These are phyloP conservation scores for Collichthys lucidus DNA, from an alignment of 2,113 vertebrate species.

Conservation along the genomic window DNA sequence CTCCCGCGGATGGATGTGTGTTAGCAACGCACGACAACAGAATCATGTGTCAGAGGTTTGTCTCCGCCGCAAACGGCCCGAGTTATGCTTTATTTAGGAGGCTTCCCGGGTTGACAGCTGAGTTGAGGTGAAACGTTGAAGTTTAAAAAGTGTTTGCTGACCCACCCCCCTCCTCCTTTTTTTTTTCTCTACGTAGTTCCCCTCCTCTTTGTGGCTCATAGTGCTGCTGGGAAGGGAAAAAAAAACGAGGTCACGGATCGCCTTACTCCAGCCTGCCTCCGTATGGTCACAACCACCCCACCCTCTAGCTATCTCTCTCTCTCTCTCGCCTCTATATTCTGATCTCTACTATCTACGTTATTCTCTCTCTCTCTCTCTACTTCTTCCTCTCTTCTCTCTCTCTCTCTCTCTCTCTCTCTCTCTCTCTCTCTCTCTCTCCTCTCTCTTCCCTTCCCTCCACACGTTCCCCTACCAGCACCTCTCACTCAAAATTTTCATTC, in stretches of 20 bases:
- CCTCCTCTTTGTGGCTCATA: constrained; percentile 54
- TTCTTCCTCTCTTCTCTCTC: background rate
- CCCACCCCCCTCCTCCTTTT: constrained; percentile 11
- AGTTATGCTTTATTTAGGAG: background rate
- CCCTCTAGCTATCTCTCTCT: background rate
- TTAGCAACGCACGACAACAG: constrained; percentile 15
- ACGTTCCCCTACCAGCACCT: constrained; percentile 46
- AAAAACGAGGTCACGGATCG: constrained; percentile 78
- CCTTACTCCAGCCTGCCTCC: constrained; percentile 72
- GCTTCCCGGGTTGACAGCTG: background rate
- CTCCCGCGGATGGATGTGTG: constrained; percentile 42
- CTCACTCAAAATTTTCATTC: constrained; percentile 76
- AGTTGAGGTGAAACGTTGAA: background rate
- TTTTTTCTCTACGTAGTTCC: constrained; percentile 24
- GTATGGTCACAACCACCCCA: constrained; percentile 31
- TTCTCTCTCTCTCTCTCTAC: no score
- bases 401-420: background rate
- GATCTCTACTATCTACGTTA: no score
- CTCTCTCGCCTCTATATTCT: no score
- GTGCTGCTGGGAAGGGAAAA: constrained; percentile 46
- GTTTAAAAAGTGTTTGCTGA: background rate
- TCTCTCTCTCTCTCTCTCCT: background rate
- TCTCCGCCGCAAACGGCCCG: background rate
- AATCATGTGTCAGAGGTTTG: constrained; percentile 25
- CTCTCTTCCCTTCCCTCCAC: constrained; percentile 20